phyloP scores from a whole-genome alignment of 2,888 invertebrate genomes.

The Cremastinae sp. region DNA sequence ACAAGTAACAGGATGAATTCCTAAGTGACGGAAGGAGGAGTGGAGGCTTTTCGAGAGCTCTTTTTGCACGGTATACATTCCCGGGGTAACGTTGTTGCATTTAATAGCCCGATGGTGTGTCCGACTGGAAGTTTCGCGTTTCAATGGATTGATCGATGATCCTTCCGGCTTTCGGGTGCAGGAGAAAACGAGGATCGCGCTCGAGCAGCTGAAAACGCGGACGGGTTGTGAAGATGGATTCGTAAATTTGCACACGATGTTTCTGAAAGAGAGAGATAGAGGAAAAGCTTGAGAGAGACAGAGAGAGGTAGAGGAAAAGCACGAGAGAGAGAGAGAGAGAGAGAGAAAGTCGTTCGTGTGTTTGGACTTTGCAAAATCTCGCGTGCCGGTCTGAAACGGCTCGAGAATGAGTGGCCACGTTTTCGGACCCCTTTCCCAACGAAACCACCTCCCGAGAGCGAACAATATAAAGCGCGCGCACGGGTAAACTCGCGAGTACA shows the following conservation, averaged over 20 bases:
- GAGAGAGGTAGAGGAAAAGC: not conserved
- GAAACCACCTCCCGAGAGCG: conserved; percentile 33
- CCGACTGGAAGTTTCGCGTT: conserved; percentile 44
- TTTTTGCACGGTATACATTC: not conserved
- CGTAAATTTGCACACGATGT: conserved; percentile 54
- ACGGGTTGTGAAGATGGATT: conserved; percentile 59
- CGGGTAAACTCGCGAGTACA: conserved; percentile 45
- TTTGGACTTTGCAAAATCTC: conserved; percentile 51
- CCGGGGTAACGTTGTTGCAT: not conserved
- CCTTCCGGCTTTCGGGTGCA: conserved; percentile 12
- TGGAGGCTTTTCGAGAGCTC: conserved; percentile 2
- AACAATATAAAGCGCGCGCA: conserved; percentile 48
- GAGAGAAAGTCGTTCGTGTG: not conserved
- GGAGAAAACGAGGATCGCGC: conserved; percentile 24
- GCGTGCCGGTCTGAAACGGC: conserved; percentile 36
- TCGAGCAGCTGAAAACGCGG: conserved; percentile 52
- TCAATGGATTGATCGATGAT: conserved; percentile 58
- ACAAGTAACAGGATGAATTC: not conserved
- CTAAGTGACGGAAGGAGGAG: not conserved
- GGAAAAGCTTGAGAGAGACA: not conserved
- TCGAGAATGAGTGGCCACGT: conserved; percentile 31
- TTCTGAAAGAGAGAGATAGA: too few species aligned
- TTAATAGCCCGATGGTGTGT: not conserved
- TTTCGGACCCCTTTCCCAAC: conserved; percentile 36
- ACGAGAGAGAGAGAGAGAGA: not conserved